A percentile compares a stretch with the other conserved stretches of the same genome.
Conservation (phyloP, 2,797 vertebrate species). For the Cynodonichthys magdalenae region DNA sequence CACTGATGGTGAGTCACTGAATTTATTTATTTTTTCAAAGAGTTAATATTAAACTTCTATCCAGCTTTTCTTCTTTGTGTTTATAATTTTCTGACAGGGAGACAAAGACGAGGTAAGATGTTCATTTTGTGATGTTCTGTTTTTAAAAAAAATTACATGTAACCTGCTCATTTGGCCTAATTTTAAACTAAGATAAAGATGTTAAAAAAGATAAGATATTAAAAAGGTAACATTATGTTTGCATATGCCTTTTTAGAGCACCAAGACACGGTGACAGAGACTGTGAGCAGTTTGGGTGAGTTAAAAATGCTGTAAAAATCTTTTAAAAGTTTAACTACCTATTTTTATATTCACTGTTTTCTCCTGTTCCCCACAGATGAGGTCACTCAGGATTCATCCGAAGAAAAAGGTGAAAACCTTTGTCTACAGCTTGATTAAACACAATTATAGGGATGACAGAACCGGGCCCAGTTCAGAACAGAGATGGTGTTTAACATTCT, state of each 20-base stretch:
- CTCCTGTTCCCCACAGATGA: constrained; percentile 47
- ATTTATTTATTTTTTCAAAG: background rate
- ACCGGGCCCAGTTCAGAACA: background rate
- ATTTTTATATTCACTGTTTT: constrained; percentile 6
- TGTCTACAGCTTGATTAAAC: background rate
- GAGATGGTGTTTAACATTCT: constrained; percentile 14
- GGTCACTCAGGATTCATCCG: constrained; percentile 37
- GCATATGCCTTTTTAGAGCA: constrained; percentile 29
- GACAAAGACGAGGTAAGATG: constrained; percentile 54
- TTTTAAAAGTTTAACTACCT: background rate
- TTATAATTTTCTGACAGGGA: constrained; percentile 40
- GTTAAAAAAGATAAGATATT: too few relatives aligned
- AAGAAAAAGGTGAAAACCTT: constrained; percentile 53
- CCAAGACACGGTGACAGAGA: constrained; percentile 37
- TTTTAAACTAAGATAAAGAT: background rate
- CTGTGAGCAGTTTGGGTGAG: constrained; percentile 55
- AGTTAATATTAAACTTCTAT: constrained; percentile 4
- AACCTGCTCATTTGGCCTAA: too few relatives aligned
- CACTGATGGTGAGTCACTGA: constrained; percentile 49
- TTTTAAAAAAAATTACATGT: background rate
- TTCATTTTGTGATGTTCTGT: background rate
- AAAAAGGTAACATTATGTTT: too few relatives aligned
- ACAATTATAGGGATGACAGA: background rate
- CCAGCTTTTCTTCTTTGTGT: constrained; percentile 4
- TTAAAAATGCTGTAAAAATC: background rate